Evolutionary conservation across 1,140 invertebrate species (phyloP).

Genomic region (Papilio polyxenes): DNA sequence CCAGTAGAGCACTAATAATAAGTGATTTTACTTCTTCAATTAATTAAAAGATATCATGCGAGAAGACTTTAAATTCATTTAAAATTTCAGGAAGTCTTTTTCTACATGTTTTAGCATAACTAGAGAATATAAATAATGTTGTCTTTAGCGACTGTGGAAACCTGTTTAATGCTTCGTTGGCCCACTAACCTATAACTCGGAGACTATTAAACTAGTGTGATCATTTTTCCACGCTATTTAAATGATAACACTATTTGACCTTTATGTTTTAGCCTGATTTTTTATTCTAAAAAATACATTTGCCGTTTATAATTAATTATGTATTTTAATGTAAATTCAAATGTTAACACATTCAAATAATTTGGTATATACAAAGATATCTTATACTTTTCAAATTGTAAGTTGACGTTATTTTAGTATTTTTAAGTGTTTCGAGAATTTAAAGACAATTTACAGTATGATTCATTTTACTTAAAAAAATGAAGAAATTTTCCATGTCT

Average conservation of each 20-base stretch:
- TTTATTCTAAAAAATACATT: not conserved
- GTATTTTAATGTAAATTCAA: too few relatives aligned
- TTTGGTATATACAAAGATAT: too few relatives aligned
- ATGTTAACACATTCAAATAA: too few relatives aligned
- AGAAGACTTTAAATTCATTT: not conserved
- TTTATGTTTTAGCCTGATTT: slow-evolving; percentile 8
- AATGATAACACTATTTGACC: slow-evolving; percentile 20
- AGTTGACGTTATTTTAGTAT: too few relatives aligned
- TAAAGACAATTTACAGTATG: too few relatives aligned
- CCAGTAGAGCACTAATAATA: too few relatives aligned
- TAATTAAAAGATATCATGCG: not conserved
- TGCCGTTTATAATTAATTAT: too few relatives aligned
- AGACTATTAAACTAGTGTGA: slow-evolving; percentile 11
- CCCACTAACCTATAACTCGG: slow-evolving; percentile 37
- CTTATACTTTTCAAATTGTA: too few relatives aligned
- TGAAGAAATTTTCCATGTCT: too few relatives aligned
- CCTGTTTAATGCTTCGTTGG: slow-evolving; percentile 21
- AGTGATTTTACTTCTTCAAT: too few relatives aligned
- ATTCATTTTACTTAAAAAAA: too few relatives aligned
- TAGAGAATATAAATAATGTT: slow-evolving; percentile 7
- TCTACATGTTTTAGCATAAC: slow-evolving; percentile 14
- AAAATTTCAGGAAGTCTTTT: slow-evolving; percentile 33
- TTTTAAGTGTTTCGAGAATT: too few relatives aligned
- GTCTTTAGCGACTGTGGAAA: not conserved
- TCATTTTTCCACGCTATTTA: slow-evolving; percentile 5